Base-by-base conservation (phyloP, 2,888 invertebrate genomes). In the Erynnis tages region DNA sequence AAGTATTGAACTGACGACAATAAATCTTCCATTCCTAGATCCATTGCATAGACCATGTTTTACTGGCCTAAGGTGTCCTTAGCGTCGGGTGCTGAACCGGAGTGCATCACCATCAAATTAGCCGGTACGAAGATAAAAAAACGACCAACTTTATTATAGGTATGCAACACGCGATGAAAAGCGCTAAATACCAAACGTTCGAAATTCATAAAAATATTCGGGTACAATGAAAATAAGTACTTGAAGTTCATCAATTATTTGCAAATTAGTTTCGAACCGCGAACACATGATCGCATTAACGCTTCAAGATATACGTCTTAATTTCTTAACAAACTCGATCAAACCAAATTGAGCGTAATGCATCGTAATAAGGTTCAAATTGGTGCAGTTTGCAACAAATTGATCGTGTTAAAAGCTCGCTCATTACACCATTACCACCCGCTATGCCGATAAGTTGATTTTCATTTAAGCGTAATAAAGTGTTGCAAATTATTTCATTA, bases 401-500 rank as follows among this genome's bases (percentile, higher is more conserved):
- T 53, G 58, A 60, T 62, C 61, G 66, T 59, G 64, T 62, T 67
- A 69, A 67, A 66, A 65, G 62, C 59, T 43, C 52, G 61, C 70
- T 77, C 70, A 73, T 76, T 76, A 77, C 72, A 62, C 68, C 69
- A 69, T 73, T 77, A 80, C 86, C 86, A 70, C 87, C 87, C 82
- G 85, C 84, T 71, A 82, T 69, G 82, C 61, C 71, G 69, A 79
- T 79, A 71, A 70, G 71, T 76, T 76, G 71, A 73, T 75, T 73
- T 76, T 72, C 71, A 77, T 76, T 71, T 71, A 70, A 68, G 60
- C 55, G 61, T 69, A 73, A 82, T 82, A 82, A 84, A 83, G 71
- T 85, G 78, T 73, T 79, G 77, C 81, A 65, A 79, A 82, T 84
- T 79, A 82, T 83, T 80, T 76, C 71, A 76, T 79, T 76, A 79